A percentile compares a stretch with the other conserved stretches of the same genome.
These are phyloP conservation scores for Aplysia californica DNA, from an alignment of 1,140 invertebrate genomes.

Conservation along the genomic window DNA sequence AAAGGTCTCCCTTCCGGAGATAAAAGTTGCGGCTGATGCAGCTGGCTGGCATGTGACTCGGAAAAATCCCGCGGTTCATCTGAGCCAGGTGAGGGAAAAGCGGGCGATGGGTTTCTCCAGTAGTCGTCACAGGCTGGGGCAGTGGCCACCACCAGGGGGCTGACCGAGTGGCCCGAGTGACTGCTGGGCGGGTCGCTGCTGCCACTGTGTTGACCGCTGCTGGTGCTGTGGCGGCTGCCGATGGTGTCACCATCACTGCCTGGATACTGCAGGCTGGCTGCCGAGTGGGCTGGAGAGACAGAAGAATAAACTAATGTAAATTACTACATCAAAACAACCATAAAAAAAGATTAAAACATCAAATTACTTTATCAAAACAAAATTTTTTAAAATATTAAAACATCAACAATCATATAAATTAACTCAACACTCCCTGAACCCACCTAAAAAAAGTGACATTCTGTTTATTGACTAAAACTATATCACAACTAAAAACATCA, in stretches of 20 bases:
- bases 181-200: constrained; percentile 16
- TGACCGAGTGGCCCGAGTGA: constrained; percentile 6
- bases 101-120: not conserved
- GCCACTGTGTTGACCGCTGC: constrained; percentile 33
- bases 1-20: not conserved
- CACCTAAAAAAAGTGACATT: too few relatives aligned
- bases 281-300: constrained; percentile 48
- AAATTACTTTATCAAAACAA: too few relatives aligned
- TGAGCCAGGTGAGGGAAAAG: not conserved
- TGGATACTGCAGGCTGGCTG: constrained; percentile 51
- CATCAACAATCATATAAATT: too few relatives aligned
- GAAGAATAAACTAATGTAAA: not conserved
- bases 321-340: too few relatives aligned
- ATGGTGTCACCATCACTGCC: constrained; percentile 57
- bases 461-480: too few relatives aligned
- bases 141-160: too few relatives aligned
- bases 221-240: constrained; percentile 55
- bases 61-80: not conserved
- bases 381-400: too few relatives aligned
- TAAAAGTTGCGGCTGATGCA: too few relatives aligned
- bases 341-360: too few relatives aligned
- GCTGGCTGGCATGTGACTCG: not conserved
- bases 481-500: too few relatives aligned
- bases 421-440: too few relatives aligned
- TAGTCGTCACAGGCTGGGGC: not conserved